Base-by-base conservation (phyloP, 2,797 vertebrate species). In the Rhyacichthys aspro region DNA sequence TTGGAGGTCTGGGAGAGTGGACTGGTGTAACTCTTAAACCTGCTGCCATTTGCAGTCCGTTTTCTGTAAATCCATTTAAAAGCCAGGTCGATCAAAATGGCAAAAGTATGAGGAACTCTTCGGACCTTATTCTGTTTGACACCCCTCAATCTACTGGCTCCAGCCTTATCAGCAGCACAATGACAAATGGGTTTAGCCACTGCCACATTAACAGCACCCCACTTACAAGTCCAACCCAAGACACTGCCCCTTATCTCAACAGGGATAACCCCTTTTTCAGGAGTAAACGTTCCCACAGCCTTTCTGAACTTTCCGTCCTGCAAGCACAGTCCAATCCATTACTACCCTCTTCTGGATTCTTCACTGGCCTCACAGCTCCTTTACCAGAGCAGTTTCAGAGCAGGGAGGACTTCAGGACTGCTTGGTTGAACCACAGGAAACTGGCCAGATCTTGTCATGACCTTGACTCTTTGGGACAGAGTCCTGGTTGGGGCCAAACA, bases 401-500 rank as follows among this genome's bases (percentile, higher is more conserved):
- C 88, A 86, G 96, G 59, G 97, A 98, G 76, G 96, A 98, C 81
- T 99, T 98, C 61, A 92, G 96, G 67, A 92, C 94, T 0, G 98
- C 97, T 0, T 99, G 98, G 98, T 71, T 99, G 49, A 98, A 95
- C 82, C 98, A 98, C 79, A 92, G 98, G 62, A 98, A 98, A 79
- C 77, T 98, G 58, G 95, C 98, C 67, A 89, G 98, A 55, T 99
- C 98, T 5, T 99, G 97, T 82, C 97, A 99, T 0, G 96, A 98
- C 79, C 88, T 99, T 23, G 94, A 97, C 72, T 91, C 96, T 50
- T 82, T 99, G 1, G 98, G 97, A 17, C 96, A 98, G 65, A 99
- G 90, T 74, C 98, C 95, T 0, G 98, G 98, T 0, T 99, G 97
- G 98, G 98, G 98, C 38, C 98, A 99, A 92, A 99, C 98, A 0